Evolutionary conservation across 2,113 vertebrate species (phyloP).

Genomic region (Paramisgurnus dabryanus): DNA sequence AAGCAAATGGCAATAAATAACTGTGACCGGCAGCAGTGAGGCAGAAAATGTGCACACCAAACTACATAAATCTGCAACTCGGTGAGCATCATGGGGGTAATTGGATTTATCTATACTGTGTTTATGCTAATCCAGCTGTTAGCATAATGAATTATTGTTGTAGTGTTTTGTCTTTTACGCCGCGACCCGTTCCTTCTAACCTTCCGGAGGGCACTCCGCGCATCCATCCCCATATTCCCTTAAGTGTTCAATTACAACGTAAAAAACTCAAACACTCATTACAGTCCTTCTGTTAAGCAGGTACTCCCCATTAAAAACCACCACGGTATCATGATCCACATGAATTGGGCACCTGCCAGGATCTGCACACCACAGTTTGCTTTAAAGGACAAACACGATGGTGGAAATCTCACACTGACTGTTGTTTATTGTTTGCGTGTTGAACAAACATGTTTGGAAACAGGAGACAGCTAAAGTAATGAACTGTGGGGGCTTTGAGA

Average conservation of each 20-base stretch:
- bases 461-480: slow-evolving; percentile 46
- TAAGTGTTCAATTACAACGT: slow-evolving; percentile 14
- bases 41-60: slow-evolving; percentile 46
- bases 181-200: slow-evolving; percentile 18
- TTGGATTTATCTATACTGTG: slow-evolving; percentile 46
- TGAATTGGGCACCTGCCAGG: neutral
- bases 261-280: slow-evolving; percentile 2
- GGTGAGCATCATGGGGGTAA: slow-evolving; percentile 33
- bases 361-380: slow-evolving; percentile 1
- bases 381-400: slow-evolving; percentile 38
- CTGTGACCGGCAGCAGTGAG: slow-evolving; percentile 31
- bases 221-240: neutral
- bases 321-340: neutral
- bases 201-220: neutral
- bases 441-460: slow-evolving; percentile 48
- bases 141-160: slow-evolving; percentile 36
- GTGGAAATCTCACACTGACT: neutral
- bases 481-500: slow-evolving; percentile 47
- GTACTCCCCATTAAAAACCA: neutral
- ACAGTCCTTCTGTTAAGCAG: slow-evolving; percentile 24
- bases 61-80: slow-evolving; percentile 45
- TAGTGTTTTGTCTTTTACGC: slow-evolving; percentile 38
- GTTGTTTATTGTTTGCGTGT: slow-evolving; percentile 26
- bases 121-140: slow-evolving; percentile 47
- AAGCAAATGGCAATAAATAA: slow-evolving; percentile 42